These are phyloP conservation scores for Chymomyza fuscimana DNA, from an alignment of 2,888 invertebrate genomes.

Conservation along the genomic window DNA sequence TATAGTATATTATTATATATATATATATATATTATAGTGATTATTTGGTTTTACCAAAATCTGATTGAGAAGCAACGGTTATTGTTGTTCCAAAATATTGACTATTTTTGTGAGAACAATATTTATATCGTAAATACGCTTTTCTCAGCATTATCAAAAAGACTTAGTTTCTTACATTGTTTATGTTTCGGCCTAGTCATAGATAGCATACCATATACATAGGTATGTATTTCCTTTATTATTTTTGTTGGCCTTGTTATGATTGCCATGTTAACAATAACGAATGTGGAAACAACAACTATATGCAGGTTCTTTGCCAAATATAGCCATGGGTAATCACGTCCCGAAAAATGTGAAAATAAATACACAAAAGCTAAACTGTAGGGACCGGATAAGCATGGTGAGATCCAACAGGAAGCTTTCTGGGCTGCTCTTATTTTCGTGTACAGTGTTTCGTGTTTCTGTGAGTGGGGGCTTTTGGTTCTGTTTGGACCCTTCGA, in stretches of 20 bases:
- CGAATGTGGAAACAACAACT: neutral
- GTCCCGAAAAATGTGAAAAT: constrained; percentile 9
- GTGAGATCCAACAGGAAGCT: constrained; percentile 4
- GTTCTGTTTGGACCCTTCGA: constrained; percentile 1
- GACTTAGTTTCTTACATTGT: no score
- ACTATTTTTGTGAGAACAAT: neutral
- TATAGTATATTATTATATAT: no score
- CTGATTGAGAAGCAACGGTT: no score
- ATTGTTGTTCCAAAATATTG: no score
- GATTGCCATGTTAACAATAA: constrained; percentile 4
- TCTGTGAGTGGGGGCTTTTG: no score
- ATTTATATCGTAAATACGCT: neutral
- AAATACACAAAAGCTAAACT: neutral
- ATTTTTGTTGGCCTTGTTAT: constrained; percentile 4
- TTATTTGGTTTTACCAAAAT: no score
- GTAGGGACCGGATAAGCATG: constrained; percentile 18
- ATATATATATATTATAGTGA: no score
- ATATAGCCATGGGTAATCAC: constrained; percentile 23
- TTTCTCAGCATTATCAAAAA: neutral
- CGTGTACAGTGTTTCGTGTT: neutral
- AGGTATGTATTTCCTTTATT: neutral
- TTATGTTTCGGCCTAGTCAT: no score
- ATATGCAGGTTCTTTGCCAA: constrained; percentile 9
- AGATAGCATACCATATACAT: no score
- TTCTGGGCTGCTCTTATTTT: constrained; percentile 12